Conservation (phyloP, 2,797 vertebrate genomes). For the Gephyroberyx darwinii region DNA sequence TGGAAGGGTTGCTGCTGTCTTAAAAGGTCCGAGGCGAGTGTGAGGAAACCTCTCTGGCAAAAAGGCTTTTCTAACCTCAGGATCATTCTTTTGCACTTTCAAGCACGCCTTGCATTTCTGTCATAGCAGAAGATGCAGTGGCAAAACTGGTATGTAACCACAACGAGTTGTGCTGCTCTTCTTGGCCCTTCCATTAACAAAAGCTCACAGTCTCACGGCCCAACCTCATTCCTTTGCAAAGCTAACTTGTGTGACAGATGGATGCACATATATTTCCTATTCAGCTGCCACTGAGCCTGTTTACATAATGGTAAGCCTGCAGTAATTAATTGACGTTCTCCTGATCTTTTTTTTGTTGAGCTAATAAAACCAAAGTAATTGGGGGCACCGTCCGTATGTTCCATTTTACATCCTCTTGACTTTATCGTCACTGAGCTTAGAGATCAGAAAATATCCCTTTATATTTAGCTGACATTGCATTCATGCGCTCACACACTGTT, state of each 20-base stretch:
- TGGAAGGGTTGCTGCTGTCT: background rate
- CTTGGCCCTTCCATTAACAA: background rate
- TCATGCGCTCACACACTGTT: conserved; percentile 30
- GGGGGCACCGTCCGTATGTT: conserved; percentile 1
- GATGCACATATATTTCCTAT: conserved; percentile 40
- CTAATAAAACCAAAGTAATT: conserved; percentile 45
- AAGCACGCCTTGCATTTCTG: conserved; percentile 59
- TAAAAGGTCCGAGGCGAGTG: conserved; percentile 17
- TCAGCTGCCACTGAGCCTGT: conserved; percentile 24
- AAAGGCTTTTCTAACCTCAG: conserved; percentile 6
- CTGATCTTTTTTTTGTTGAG: conserved; percentile 25
- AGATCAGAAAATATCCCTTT: conserved; percentile 19
- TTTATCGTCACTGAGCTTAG: background rate
- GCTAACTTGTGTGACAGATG: conserved; percentile 34
- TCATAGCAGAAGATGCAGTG: conserved; percentile 29
- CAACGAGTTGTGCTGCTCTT: conserved; percentile 21
- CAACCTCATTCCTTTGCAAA: conserved; percentile 59
- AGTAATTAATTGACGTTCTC: conserved; percentile 32
- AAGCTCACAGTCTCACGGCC: background rate
- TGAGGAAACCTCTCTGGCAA: background rate
- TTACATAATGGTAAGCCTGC: conserved; percentile 27
- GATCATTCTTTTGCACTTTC: conserved; percentile 13
- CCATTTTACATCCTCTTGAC: conserved; percentile 36
- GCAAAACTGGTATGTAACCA: conserved; percentile 42
- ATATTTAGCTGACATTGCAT: conserved; percentile 4